phyloP scores from a whole-genome alignment of 2,888 invertebrate species.

The Polydrusus cervinus region DNA sequence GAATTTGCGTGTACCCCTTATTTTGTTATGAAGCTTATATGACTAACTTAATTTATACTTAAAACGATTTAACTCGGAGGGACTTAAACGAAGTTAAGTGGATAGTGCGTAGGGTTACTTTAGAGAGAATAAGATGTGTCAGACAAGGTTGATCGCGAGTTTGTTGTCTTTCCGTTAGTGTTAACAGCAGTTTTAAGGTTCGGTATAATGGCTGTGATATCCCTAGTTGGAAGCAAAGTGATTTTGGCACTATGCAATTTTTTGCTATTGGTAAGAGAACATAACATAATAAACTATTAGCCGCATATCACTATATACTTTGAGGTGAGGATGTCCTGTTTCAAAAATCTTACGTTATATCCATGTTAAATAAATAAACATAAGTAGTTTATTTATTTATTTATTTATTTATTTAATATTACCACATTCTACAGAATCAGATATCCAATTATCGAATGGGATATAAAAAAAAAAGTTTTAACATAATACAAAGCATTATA shows the following conservation, averaged over 20 bases:
- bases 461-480: too few relatives aligned
- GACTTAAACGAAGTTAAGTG: constrained; percentile 45
- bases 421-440: too few relatives aligned
- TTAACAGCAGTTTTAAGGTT: constrained; percentile 7
- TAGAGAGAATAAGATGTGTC: constrained; percentile 38
- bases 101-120: constrained; percentile 44
- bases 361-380: too few relatives aligned
- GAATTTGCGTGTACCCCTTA: not conserved
- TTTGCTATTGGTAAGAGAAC: constrained; percentile 78
- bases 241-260: constrained; percentile 81
- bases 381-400: too few relatives aligned
- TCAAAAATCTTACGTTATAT: too few relatives aligned
- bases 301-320: too few relatives aligned
- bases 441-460: too few relatives aligned
- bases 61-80: constrained; percentile 38
- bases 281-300: too few relatives aligned
- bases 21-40: not conserved
- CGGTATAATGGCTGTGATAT: constrained; percentile 62
- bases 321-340: too few relatives aligned
- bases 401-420: too few relatives aligned
- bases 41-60: constrained; percentile 32
- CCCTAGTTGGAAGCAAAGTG: constrained; percentile 76
- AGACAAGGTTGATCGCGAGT: constrained; percentile 20
- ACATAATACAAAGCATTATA: too few relatives aligned
- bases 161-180: constrained; percentile 10